phyloP scores from a whole-genome alignment of 1,140 invertebrate genomes.

The Gerris buenoi region DNA sequence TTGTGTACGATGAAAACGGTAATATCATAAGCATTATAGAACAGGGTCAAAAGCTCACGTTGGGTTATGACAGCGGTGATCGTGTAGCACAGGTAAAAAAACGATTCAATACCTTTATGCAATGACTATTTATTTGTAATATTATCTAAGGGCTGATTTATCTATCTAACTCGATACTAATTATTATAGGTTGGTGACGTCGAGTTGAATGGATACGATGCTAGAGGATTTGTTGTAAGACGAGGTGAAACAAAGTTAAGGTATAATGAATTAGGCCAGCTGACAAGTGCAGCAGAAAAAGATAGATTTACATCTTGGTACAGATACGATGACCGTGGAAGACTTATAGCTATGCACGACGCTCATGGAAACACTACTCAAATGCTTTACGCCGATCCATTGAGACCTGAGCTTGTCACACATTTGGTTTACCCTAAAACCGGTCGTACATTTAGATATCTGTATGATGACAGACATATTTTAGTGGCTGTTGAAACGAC shows the following conservation, averaged over 20 bases:
- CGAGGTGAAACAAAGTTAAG: conserved; percentile 79
- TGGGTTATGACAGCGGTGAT: conserved; percentile 85
- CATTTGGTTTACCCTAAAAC: conserved; percentile 82
- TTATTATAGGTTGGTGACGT: conserved; percentile 53
- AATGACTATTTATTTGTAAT: too few species aligned
- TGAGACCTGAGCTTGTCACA: conserved; percentile 59
- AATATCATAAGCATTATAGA: conserved; percentile 82
- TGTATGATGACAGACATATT: conserved; percentile 73
- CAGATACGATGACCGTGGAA: conserved; percentile 75
- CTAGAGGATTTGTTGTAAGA: conserved; percentile 76
- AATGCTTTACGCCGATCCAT: conserved; percentile 83
- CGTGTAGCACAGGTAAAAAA: conserved; percentile 52
- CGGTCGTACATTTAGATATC: conserved; percentile 60
- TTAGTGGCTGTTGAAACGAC: conserved; percentile 67
- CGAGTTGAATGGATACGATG: conserved; percentile 79
- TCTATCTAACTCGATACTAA: too few species aligned
- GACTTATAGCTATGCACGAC: conserved; percentile 72
- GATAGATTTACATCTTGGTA: conserved; percentile 87
- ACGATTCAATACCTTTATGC: too few species aligned
- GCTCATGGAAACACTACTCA: conserved; percentile 83
- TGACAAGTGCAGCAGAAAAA: conserved; percentile 75
- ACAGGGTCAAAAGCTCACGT: conserved; percentile 64
- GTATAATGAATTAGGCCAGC: conserved; percentile 81
- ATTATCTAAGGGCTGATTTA: too few species aligned
- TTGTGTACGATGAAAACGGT: conserved; percentile 88